These are phyloP conservation scores for Gymnocheta viridis DNA, from an alignment of 2,888 invertebrate genomes.

Conservation along the genomic window DNA sequence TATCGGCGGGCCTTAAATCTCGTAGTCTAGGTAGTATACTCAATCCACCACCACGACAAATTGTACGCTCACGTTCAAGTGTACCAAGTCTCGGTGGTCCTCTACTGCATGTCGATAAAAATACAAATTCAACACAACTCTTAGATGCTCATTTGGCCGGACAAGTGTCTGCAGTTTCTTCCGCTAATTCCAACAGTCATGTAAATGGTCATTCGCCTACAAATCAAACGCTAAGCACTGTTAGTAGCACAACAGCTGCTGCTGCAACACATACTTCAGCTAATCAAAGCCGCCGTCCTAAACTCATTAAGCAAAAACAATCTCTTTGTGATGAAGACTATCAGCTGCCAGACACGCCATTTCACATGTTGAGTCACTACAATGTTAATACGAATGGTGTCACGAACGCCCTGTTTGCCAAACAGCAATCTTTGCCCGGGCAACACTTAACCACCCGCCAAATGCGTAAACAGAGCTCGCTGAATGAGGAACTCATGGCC, in stretches of 20 bases:
- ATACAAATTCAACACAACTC: conserved; percentile 46
- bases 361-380: conserved; percentile 78
- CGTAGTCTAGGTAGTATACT: conserved; percentile 92
- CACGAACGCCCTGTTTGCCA: conserved; percentile 74
- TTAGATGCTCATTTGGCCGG: conserved; percentile 55
- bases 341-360: conserved; percentile 78
- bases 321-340: conserved; percentile 88
- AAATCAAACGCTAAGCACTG: conserved; percentile 29
- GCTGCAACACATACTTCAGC: conserved; percentile 72
- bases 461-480: conserved; percentile 88
- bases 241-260: conserved; percentile 15
- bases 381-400: conserved; percentile 76
- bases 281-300: conserved; percentile 83
- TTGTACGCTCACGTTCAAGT: conserved; percentile 89
- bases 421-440: conserved; percentile 42
- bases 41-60: conserved; percentile 87
- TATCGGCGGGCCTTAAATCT: conserved; percentile 88
- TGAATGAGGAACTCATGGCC: conserved; percentile 95
- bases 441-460: conserved; percentile 62
- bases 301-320: conserved; percentile 93
- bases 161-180: conserved; percentile 56
- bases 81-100: conserved; percentile 86
- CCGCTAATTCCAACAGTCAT: conserved; percentile 33
- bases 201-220: conserved; percentile 74
- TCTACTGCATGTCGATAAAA: conserved; percentile 70